Percentiles rank a stretch among this genome's conserved stretches.
These are phyloP conservation scores for Eumeta japonica DNA, from an alignment of 1,140 invertebrate genomes.

Conservation along the genomic window DNA sequence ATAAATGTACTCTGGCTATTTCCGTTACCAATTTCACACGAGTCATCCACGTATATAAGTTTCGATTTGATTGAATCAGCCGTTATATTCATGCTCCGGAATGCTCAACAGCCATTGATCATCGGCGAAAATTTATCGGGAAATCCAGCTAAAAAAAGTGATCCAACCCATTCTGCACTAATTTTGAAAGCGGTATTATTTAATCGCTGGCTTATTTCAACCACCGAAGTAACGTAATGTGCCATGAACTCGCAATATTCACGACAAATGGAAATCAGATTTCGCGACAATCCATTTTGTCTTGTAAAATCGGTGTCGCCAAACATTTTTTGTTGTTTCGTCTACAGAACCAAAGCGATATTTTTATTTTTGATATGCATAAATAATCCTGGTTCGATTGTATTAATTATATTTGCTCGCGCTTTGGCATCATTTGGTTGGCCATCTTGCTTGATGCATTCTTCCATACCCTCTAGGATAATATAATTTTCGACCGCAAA, in stretches of 20 bases:
- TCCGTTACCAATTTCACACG: conserved; percentile 5
- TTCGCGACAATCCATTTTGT: conserved; percentile 9
- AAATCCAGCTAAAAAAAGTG: conserved; percentile 14
- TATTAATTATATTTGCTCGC: conserved; percentile 11
- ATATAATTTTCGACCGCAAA: no score
- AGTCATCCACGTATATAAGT: conserved; percentile 15
- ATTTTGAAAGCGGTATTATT: conserved; percentile 6
- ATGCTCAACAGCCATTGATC: conserved; percentile 14
- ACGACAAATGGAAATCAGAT: conserved; percentile 13
- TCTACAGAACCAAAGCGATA: conserved; percentile 19
- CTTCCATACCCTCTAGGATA: no score
- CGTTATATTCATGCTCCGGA: conserved; percentile 10
- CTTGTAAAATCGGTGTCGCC: conserved; percentile 16
- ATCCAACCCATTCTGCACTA: no score
- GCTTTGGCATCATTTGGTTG: no score
- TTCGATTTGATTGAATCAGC: conserved; percentile 15
- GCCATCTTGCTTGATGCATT: no score
- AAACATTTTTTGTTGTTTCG: conserved; percentile 18
- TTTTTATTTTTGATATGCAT: conserved; percentile 18
- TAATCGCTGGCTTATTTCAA: conserved; percentile 12
- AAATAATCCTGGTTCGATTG: conserved; percentile 9
- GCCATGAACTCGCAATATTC: conserved; percentile 14
- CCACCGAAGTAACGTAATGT: conserved; percentile 5
- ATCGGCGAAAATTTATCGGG: conserved; percentile 10
- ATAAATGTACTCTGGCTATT: conserved; percentile 6